A percentile compares a stretch with the other conserved stretches of the same genome.
Conservation (phyloP, 2,888 invertebrate species). For the Neocrepidodera transversa region DNA sequence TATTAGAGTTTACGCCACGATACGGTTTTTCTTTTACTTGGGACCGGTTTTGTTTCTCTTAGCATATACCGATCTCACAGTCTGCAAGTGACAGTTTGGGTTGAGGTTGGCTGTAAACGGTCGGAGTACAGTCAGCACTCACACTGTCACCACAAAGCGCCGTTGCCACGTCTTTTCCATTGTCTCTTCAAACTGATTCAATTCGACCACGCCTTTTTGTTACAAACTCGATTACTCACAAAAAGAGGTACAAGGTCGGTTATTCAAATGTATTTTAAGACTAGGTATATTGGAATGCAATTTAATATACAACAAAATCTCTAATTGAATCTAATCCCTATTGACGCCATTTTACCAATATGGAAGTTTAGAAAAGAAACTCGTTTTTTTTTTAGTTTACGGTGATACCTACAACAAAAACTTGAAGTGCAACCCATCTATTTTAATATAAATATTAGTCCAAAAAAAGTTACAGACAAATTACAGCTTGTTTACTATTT, state of each 20-base stretch:
- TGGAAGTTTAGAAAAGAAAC: no score
- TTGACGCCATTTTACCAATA: no score
- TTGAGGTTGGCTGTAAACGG: conserved; percentile 24
- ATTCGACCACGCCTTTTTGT: conserved; percentile 22
- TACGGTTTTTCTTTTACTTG: conserved; percentile 28
- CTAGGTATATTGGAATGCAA: no score
- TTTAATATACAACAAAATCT: not conserved
- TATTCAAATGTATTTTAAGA: not conserved
- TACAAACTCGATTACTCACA: not conserved
- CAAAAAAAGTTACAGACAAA: no score
- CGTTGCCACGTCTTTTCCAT: conserved; percentile 9
- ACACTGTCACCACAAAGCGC: conserved; percentile 6
- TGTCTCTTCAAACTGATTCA: not conserved
- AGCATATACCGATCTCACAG: conserved; percentile 28
- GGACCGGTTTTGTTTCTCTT: conserved; percentile 27
- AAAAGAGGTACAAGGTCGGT: conserved; percentile 13
- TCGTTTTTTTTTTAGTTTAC: no score
- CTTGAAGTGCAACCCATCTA: no score
- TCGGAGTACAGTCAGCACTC: conserved; percentile 20
- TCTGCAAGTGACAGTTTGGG: conserved; percentile 35
- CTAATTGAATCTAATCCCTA: no score
- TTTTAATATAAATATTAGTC: no score
- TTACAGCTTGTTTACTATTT: no score
- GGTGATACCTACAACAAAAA: no score
- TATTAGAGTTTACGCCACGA: conserved; percentile 29